phyloP scores from a whole-genome alignment of 2,113 vertebrate species.

The Psittacara wagleri region DNA sequence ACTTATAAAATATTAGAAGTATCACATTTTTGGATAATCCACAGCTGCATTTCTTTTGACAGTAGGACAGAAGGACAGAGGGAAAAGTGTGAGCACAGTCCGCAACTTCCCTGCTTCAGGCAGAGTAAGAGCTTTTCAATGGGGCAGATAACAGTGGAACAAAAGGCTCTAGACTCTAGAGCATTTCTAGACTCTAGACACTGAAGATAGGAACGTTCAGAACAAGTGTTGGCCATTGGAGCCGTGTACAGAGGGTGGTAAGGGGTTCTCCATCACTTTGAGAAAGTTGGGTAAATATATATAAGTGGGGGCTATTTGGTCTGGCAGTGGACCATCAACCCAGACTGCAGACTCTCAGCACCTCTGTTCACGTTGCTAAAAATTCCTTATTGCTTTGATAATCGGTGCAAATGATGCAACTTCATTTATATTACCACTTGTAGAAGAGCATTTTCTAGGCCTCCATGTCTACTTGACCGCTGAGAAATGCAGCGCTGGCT shows the following conservation, averaged over 20 bases:
- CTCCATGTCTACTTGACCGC: neutral
- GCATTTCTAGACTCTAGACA: neutral
- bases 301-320: constrained; percentile 4
- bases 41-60: neutral
- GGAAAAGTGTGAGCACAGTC: neutral
- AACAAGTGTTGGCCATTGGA: neutral
- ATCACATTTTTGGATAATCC: neutral
- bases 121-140: neutral
- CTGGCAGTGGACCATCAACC: constrained; percentile 6
- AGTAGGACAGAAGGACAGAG: neutral
- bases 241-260: neutral
- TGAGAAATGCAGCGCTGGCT: constrained; percentile 9
- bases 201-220: neutral
- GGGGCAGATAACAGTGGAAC: neutral
- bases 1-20: neutral
- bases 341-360: constrained; percentile 2
- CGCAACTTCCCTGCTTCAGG: neutral
- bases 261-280: neutral
- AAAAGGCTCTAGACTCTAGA: neutral
- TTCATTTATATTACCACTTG: neutral
- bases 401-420: neutral
- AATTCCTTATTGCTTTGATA: constrained; percentile 34
- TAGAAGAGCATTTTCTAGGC: constrained; percentile 33
- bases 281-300: constrained; percentile 11
- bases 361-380: constrained; percentile 2